phyloP scores from a whole-genome alignment of 2,888 invertebrate species.

The Eulithis testata region DNA sequence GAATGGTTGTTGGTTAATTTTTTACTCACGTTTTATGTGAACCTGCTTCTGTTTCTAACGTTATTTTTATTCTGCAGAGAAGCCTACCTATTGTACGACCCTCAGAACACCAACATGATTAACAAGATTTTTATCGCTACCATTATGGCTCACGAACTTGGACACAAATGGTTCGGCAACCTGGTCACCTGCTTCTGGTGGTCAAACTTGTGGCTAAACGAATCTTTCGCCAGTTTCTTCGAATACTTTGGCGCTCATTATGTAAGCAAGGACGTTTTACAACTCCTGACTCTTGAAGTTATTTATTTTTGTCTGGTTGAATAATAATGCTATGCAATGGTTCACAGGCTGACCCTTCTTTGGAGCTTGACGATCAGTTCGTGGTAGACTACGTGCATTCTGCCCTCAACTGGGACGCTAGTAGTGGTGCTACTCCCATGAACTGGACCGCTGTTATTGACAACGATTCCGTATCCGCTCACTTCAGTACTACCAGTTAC shows the following conservation, averaged over 20 bases:
- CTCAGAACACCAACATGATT: conserved; percentile 65
- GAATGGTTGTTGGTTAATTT: too few relatives aligned
- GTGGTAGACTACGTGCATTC: conserved; percentile 88
- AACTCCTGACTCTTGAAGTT: too few relatives aligned
- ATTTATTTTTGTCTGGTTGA: too few relatives aligned
- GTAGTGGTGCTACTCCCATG: conserved; percentile 65
- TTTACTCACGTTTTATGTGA: too few relatives aligned
- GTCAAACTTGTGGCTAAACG: conserved; percentile 90
- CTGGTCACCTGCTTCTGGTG: conserved; percentile 91
- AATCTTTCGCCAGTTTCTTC: conserved; percentile 89
- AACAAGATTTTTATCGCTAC: conserved; percentile 83
- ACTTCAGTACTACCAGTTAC: conserved; percentile 89
- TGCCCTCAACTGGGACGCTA: conserved; percentile 85
- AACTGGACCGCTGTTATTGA: conserved; percentile 83
- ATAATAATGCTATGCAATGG: neutral
- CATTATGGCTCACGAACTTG: conserved; percentile 90
- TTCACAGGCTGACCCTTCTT: conserved; percentile 63
- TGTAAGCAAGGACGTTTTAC: conserved; percentile 54
- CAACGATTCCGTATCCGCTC: conserved; percentile 79
- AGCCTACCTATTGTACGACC: conserved; percentile 77
- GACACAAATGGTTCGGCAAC: conserved; percentile 94
- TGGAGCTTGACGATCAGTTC: conserved; percentile 85
- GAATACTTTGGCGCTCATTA: conserved; percentile 87
- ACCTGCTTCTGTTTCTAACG: neutral
- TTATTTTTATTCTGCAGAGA: conserved; percentile 60